Conservation (phyloP, 2,888 invertebrate genomes). For the Agrotis clavis region DNA sequence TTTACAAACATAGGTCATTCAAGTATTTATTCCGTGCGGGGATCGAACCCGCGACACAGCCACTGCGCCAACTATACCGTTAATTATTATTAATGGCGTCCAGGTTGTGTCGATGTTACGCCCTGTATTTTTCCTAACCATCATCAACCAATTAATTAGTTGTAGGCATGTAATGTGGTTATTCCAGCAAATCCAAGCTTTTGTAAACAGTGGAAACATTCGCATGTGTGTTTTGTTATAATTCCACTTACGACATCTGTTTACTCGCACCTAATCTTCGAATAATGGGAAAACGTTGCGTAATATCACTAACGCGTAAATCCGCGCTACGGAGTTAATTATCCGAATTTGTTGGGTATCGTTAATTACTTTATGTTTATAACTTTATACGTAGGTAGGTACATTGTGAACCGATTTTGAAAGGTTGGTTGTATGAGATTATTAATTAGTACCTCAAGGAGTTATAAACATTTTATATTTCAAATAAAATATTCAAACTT, state of each 20-base stretch:
- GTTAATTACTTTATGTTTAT: constrained; percentile 35
- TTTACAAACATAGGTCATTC: too few relatives aligned
- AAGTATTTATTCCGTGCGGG: too few relatives aligned
- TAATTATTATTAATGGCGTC: too few relatives aligned
- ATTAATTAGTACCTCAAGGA: neutral
- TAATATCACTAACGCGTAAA: constrained; percentile 17
- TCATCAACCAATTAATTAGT: too few relatives aligned
- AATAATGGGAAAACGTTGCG: constrained; percentile 33
- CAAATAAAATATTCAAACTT: neutral
- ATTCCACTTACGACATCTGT: constrained; percentile 26
- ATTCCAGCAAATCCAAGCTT: constrained; percentile 6
- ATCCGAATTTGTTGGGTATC: constrained; percentile 26
- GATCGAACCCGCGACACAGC: too few relatives aligned
- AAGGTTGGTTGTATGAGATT: constrained; percentile 14
- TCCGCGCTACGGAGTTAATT: constrained; percentile 38
- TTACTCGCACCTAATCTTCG: constrained; percentile 14
- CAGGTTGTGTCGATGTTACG: too few relatives aligned
- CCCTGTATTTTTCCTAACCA: too few relatives aligned
- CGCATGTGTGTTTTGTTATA: constrained; percentile 15
- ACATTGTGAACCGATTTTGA: neutral
- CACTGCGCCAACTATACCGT: too few relatives aligned
- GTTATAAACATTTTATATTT: neutral
- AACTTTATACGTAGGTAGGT: neutral
- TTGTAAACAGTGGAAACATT: constrained; percentile 39
- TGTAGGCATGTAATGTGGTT: neutral